Conservation (phyloP, 2,113 vertebrate species). For the Bungarus multicinctus region DNA sequence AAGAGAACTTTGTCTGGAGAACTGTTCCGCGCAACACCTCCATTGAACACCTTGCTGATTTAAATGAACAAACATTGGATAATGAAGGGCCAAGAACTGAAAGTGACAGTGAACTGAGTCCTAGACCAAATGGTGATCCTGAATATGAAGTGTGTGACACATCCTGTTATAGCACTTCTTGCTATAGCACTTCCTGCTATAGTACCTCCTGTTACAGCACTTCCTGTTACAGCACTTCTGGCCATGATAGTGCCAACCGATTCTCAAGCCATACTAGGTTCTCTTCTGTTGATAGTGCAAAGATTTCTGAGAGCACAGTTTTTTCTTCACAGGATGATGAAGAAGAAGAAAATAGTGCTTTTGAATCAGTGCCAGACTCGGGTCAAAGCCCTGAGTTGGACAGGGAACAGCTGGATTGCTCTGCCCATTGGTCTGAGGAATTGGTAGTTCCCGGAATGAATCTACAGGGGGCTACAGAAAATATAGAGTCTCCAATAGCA, state of each 20-base stretch:
- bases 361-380: conserved; percentile 84
- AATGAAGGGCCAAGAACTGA: conserved; percentile 74
- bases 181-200: conserved; percentile 94
- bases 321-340: conserved; percentile 98
- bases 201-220: conserved; percentile 93
- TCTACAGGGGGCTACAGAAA: conserved; percentile 64
- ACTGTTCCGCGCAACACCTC: conserved; percentile 70
- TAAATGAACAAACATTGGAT: conserved; percentile 75
- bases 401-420: conserved; percentile 67
- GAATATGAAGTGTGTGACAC: conserved; percentile 90
- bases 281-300: conserved; percentile 93
- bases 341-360: conserved; percentile 91
- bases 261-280: conserved; percentile 92
- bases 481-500: conserved; percentile 75
- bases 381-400: conserved; percentile 80
- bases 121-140: conserved; percentile 75
- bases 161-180: conserved; percentile 79
- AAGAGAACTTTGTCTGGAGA: conserved; percentile 66
- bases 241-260: conserved; percentile 80
- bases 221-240: conserved; percentile 91
- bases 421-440: conserved; percentile 78
- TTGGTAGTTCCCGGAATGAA: conserved; percentile 65
- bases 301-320: conserved; percentile 92
- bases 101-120: conserved; percentile 77
- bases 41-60: conserved; percentile 75